Evolutionary conservation across 2,797 vertebrate species (phyloP).

Genomic region (Sus cebifrons): DNA sequence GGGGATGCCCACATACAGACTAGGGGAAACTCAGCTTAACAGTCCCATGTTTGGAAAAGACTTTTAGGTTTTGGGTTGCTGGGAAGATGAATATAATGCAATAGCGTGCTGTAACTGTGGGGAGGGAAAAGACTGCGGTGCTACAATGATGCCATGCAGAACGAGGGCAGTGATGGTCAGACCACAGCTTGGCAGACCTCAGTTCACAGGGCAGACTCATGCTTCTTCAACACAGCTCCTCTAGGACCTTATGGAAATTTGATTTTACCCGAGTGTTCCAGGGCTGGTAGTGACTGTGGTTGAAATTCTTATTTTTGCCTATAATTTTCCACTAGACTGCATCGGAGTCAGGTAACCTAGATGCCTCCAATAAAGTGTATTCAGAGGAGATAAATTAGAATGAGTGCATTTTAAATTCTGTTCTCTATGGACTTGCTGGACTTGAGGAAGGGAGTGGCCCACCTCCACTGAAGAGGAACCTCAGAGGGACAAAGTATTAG

Average conservation of each 20-base stretch:
- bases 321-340: slow-evolving; percentile 48
- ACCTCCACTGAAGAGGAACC: slow-evolving; percentile 19
- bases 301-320: slow-evolving; percentile 46
- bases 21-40: slow-evolving; percentile 1
- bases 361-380: slow-evolving; percentile 36
- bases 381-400: slow-evolving; percentile 64
- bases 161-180: neutral
- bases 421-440: slow-evolving; percentile 16
- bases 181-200: neutral
- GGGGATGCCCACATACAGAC: neutral
- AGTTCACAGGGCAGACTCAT: neutral
- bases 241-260: slow-evolving; percentile 13
- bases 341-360: slow-evolving; percentile 55
- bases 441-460: slow-evolving; percentile 3
- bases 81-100: slow-evolving; percentile 14
- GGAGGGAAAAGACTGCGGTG: neutral
- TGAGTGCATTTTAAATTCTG: slow-evolving; percentile 49
- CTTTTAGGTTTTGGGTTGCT: neutral
- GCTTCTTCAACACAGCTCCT: neutral
- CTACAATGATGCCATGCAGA: neutral
- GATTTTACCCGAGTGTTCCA: neutral
- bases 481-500: neutral
- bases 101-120: neutral
- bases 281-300: neutral
- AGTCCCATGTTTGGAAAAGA: slow-evolving; percentile 5